phyloP scores from a whole-genome alignment of 1,140 invertebrate species.

The Trissolcus basalis region DNA sequence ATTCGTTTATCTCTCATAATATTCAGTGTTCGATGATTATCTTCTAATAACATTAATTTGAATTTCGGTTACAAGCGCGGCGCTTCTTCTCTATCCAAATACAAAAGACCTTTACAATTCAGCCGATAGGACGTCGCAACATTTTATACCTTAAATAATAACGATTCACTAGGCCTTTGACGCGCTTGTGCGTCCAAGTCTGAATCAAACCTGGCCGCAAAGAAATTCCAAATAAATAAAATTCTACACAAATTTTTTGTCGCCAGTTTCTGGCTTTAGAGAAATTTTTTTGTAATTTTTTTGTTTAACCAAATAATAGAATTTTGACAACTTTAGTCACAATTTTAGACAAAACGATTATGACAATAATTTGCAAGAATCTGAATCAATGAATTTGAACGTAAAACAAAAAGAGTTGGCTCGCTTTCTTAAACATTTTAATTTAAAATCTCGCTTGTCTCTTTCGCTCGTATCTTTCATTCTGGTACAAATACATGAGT shows the following conservation, averaged over 20 bases:
- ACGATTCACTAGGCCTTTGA: slow-evolving; percentile 45
- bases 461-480: slow-evolving; percentile 1
- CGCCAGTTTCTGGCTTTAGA: no score
- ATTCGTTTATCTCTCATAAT: slow-evolving; percentile 72
- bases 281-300: no score
- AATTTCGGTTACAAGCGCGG: slow-evolving; percentile 57
- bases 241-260: slow-evolving; percentile 4
- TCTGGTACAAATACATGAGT: slow-evolving; percentile 22
- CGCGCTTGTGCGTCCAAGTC: slow-evolving; percentile 22
- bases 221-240: slow-evolving; percentile 35
- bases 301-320: no score
- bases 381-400: no score
- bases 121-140: slow-evolving; percentile 34
- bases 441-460: slow-evolving; percentile 5
- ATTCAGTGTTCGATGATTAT: slow-evolving; percentile 70
- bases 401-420: no score
- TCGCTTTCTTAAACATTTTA: slow-evolving; percentile 3
- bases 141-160: slow-evolving; percentile 29
- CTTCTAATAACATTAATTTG: slow-evolving; percentile 69
- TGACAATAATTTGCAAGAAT: no score
- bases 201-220: no score
- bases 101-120: slow-evolving; percentile 44
- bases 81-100: slow-evolving; percentile 33
- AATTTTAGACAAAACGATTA: no score
- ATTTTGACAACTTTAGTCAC: no score